A percentile compares a stretch with the other conserved stretches of the same genome.
Evolutionary conservation across 2,797 vertebrate species (phyloP).

Genomic region (Hypotaenidia philippensis): DNA sequence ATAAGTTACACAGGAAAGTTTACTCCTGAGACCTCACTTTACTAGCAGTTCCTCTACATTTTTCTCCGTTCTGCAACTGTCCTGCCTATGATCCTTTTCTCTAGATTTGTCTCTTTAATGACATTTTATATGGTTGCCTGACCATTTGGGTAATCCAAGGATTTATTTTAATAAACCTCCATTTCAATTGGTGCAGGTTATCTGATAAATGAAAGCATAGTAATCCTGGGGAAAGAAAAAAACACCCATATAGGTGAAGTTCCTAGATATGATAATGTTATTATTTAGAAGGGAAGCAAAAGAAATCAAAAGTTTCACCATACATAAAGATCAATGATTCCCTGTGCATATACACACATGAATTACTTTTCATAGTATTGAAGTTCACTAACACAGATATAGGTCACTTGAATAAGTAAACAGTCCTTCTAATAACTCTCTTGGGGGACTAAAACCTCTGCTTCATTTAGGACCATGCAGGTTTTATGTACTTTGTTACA

Average conservation of each 20-base stretch:
- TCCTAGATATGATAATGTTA: not conserved
- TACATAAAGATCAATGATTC: not conserved
- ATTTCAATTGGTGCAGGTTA: not conserved
- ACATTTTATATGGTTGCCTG: slow-evolving; percentile 22
- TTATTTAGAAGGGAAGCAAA: not conserved
- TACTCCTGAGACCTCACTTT: not conserved
- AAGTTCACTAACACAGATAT: not conserved
- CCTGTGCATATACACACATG: not conserved
- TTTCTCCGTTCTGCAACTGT: not conserved
- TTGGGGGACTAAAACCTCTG: not conserved
- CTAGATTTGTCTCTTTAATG: not conserved
- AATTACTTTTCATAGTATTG: not conserved
- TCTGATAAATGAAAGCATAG: not conserved
- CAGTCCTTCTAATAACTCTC: not conserved
- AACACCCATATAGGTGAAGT: not conserved
- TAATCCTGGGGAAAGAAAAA: not conserved
- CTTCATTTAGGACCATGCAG: not conserved
- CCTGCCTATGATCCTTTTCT: not conserved
- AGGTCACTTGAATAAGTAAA: not conserved
- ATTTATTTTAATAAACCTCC: not conserved
- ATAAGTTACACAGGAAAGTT: not conserved
- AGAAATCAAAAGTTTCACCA: not conserved
- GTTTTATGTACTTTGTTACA: not conserved
- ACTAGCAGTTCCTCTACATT: not conserved
- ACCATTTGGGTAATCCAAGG: not conserved